Evolutionary conservation across 2,888 invertebrate genomes (phyloP).

Genomic region (Tromatobia lineatoria): DNA sequence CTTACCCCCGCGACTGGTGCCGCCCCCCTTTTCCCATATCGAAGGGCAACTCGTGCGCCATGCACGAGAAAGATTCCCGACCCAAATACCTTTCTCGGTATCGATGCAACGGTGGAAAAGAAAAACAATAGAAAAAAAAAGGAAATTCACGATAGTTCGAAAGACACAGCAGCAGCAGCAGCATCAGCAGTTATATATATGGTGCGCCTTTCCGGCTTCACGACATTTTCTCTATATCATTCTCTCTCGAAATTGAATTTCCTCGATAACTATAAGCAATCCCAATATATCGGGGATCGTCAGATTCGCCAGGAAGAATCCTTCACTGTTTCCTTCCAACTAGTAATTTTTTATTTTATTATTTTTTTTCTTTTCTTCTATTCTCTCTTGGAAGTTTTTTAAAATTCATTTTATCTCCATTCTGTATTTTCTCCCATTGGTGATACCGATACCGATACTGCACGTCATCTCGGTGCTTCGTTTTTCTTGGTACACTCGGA

Average conservation of each 20-base stretch:
- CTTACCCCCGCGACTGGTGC: constrained; percentile 33
- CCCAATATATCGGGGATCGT: constrained; percentile 35
- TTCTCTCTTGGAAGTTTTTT: constrained; percentile 7
- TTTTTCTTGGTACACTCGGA: constrained; percentile 68
- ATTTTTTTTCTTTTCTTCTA: constrained; percentile 35
- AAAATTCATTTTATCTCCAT: not conserved
- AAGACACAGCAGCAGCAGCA: constrained; percentile 41
- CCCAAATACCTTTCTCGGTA: constrained; percentile 59
- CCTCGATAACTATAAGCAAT: constrained; percentile 35
- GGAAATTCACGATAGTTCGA: constrained; percentile 37
- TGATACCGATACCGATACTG: constrained; percentile 17
- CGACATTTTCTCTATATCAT: constrained; percentile 26
- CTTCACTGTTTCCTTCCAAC: constrained; percentile 3
- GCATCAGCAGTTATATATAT: constrained; percentile 53
- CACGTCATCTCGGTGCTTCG: constrained; percentile 37
- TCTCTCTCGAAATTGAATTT: constrained; percentile 57
- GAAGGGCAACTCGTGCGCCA: constrained; percentile 51
- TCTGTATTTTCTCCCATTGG: not conserved
- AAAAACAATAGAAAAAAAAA: constrained; percentile 39
- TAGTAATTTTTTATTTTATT: too few species aligned
- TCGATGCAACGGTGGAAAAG: constrained; percentile 42
- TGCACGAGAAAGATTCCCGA: constrained; percentile 50
- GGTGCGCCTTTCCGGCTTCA: constrained; percentile 37
- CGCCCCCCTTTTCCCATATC: constrained; percentile 37
- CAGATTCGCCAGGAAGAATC: constrained; percentile 30